These are phyloP conservation scores for Palythoa caribaeorum DNA, from an alignment of 92 coral and sea anemone species.

Conservation along the genomic window DNA sequence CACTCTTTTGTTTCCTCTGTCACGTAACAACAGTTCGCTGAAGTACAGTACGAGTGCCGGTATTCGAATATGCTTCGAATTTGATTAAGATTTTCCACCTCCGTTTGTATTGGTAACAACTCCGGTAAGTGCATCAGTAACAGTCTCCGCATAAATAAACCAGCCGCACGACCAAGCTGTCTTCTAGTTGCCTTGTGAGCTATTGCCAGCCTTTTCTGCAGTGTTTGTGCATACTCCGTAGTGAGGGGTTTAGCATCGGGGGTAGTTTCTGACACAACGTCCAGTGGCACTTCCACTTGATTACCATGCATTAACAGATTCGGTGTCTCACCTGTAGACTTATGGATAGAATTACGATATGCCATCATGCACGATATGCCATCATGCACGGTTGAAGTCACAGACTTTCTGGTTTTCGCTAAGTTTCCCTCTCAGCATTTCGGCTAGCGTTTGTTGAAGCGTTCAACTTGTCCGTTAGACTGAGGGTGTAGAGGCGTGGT, in stretches of 20 bases:
- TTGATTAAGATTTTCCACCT: no score
- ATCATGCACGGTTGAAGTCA: constrained; percentile 39
- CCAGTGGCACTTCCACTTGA: constrained; percentile 61
- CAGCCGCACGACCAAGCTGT: constrained; percentile 15
- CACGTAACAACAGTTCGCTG: no score
- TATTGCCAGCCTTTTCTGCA: constrained; percentile 19
- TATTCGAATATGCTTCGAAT: no score
- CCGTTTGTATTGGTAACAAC: no score
- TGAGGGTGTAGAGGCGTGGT: constrained; percentile 49
- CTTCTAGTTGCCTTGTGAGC: constrained; percentile 7
- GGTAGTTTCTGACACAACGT: constrained; percentile 58
- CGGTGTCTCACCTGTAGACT: constrained; percentile 55
- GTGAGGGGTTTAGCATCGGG: constrained; percentile 50
- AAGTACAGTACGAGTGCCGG: no score
- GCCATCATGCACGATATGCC: no score
- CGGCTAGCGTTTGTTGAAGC: no score
- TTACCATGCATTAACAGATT: constrained; percentile 55
- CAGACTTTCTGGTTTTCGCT: constrained; percentile 25
- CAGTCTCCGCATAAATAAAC: no score
- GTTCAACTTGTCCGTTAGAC: constrained; percentile 37
- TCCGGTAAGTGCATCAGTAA: no score
- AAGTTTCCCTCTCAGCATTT: constrained; percentile 52
- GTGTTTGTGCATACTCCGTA: constrained; percentile 50
- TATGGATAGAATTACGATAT: no score
- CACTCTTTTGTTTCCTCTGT: no score